Conservation (phyloP, 1,140 invertebrate species). For the Lanistes nyassanus region DNA sequence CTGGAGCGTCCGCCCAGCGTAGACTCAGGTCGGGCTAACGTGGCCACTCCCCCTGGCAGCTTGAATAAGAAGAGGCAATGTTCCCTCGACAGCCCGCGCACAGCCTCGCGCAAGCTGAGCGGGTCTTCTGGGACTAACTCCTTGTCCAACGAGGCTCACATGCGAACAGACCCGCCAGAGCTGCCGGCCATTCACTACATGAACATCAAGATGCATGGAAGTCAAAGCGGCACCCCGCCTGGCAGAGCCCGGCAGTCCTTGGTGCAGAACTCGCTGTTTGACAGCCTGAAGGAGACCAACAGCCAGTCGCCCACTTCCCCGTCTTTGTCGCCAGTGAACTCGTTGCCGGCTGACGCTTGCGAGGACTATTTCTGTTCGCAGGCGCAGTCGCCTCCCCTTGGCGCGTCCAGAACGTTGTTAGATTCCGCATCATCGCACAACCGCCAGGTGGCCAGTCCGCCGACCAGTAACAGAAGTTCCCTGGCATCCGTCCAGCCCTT, state of each 20-base stretch:
- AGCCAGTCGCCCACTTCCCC: constrained; percentile 10
- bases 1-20: constrained; percentile 40
- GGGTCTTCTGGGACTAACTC: constrained; percentile 53
- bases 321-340: constrained; percentile 12
- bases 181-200: constrained; percentile 61
- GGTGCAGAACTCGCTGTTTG: constrained; percentile 57
- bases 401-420: background rate
- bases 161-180: constrained; percentile 53
- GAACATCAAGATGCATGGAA: constrained; percentile 55
- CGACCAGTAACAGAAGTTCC: constrained; percentile 9
- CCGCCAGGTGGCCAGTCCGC: constrained; percentile 19
- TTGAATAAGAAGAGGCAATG: constrained; percentile 55
- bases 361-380: constrained; percentile 12
- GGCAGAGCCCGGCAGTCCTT: constrained; percentile 25
- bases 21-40: constrained; percentile 38
- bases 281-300: constrained; percentile 44
- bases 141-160: constrained; percentile 42
- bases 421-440: constrained; percentile 27
- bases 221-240: constrained; percentile 8
- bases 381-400: background rate
- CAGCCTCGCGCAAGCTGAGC: constrained; percentile 46
- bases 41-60: constrained; percentile 55
- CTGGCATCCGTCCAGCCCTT: constrained; percentile 26
- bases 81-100: constrained; percentile 52
- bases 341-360: constrained; percentile 15